phyloP scores from a whole-genome alignment of 1,140 invertebrate species.

The Cyclargus thomasi region DNA sequence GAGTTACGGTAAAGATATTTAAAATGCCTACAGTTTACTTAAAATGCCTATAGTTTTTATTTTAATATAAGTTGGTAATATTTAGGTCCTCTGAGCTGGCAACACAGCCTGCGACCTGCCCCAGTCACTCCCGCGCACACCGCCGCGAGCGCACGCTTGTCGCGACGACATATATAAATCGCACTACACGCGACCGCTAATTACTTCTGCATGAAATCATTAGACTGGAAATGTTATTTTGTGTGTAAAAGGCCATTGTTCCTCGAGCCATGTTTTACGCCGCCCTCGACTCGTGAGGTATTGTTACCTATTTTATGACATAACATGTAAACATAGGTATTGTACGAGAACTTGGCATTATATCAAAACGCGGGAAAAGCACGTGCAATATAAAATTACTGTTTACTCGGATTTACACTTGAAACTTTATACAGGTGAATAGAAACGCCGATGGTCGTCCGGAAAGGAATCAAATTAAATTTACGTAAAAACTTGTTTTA shows the following conservation, averaged over 20 bases:
- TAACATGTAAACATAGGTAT: slow-evolving; percentile 33
- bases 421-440: background rate
- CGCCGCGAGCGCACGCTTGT: slow-evolving; percentile 27
- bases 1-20: too few species aligned
- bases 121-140: slow-evolving; percentile 41
- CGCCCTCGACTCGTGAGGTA: slow-evolving; percentile 17
- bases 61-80: too few species aligned
- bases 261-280: slow-evolving; percentile 9
- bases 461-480: background rate
- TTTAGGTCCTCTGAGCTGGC: background rate
- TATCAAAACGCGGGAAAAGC: slow-evolving; percentile 38
- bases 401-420: background rate
- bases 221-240: slow-evolving; percentile 12
- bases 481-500: background rate
- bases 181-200: slow-evolving; percentile 10
- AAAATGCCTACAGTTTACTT: too few species aligned
- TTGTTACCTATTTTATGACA: slow-evolving; percentile 37
- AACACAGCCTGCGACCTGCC: slow-evolving; percentile 27
- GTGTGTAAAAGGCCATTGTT: slow-evolving; percentile 12
- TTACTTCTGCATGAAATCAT: background rate
- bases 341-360: slow-evolving; percentile 34
- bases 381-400: slow-evolving; percentile 33
- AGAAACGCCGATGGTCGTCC: background rate
- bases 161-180: slow-evolving; percentile 5
- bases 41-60: too few species aligned